phyloP scores from a whole-genome alignment of 2,888 invertebrate genomes.

The Silvanus unidentatus region DNA sequence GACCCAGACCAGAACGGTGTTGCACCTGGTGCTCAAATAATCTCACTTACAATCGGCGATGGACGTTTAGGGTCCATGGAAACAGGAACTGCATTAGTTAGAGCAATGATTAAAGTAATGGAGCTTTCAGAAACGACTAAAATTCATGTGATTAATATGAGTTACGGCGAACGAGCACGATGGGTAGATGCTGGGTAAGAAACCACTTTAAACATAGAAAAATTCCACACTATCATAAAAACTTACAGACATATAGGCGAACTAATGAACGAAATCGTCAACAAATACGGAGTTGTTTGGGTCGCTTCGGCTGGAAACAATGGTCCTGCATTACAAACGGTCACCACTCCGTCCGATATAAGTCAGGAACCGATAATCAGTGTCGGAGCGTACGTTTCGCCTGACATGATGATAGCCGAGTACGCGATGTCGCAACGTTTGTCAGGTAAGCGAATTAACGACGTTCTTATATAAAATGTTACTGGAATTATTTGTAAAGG shows the following conservation, averaged over 20 bases:
- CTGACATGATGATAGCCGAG: slow-evolving; percentile 95
- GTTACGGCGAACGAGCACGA: slow-evolving; percentile 93
- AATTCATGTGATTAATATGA: slow-evolving; percentile 94
- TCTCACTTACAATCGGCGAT: slow-evolving; percentile 93
- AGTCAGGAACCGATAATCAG: slow-evolving; percentile 79
- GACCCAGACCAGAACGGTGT: slow-evolving; percentile 86
- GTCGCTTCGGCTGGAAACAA: slow-evolving; percentile 93
- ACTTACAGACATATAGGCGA: slow-evolving; percentile 72
- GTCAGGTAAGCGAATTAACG: slow-evolving; percentile 47
- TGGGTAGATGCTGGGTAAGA: slow-evolving; percentile 85
- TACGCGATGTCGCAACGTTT: slow-evolving; percentile 83
- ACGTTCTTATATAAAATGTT: no score
- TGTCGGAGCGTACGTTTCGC: slow-evolving; percentile 95
- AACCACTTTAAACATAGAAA: not conserved
- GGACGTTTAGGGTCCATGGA: slow-evolving; percentile 91
- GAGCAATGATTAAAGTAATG: slow-evolving; percentile 88
- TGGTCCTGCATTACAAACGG: slow-evolving; percentile 88
- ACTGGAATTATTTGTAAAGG: no score
- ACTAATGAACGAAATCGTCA: slow-evolving; percentile 79
- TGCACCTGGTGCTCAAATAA: slow-evolving; percentile 92
- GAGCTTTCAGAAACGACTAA: slow-evolving; percentile 53
- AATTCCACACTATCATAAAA: not conserved
- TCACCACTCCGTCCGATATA: slow-evolving; percentile 84
- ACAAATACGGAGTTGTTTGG: slow-evolving; percentile 88
- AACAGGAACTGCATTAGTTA: slow-evolving; percentile 86